Conservation (phyloP, 2,888 invertebrate genomes). For the Napeogenes sylphis region DNA sequence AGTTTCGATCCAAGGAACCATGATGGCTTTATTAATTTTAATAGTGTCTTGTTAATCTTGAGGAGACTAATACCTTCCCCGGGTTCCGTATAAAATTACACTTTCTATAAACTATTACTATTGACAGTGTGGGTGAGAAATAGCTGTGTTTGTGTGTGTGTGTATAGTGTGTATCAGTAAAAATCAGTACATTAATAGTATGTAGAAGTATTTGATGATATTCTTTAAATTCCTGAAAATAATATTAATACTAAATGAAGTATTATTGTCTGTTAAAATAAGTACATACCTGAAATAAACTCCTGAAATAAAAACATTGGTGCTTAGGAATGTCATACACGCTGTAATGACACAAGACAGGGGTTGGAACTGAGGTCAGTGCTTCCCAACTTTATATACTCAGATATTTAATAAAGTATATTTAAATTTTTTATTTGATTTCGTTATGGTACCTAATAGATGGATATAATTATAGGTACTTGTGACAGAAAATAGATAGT, state of each 20-base stretch:
- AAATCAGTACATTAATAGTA: too few species aligned
- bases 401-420: too few species aligned
- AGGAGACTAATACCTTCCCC: slow-evolving; percentile 16
- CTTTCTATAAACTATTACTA: slow-evolving; percentile 19
- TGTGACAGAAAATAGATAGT: too few species aligned
- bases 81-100: slow-evolving; percentile 22
- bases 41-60: slow-evolving; percentile 23
- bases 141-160: too few species aligned
- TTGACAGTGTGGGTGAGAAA: background rate
- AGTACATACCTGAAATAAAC: background rate
- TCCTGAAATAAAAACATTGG: background rate
- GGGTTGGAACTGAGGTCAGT: slow-evolving; percentile 6
- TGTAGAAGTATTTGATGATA: too few species aligned
- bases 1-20: slow-evolving; percentile 3
- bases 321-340: background rate
- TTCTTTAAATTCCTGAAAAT: too few species aligned
- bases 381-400: slow-evolving; percentile 17
- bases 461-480: too few species aligned
- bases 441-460: too few species aligned
- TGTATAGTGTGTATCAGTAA: too few species aligned
- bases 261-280: background rate
- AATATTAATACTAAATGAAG: too few species aligned
- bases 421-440: too few species aligned
- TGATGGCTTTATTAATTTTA: slow-evolving; percentile 20
- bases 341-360: background rate